phyloP scores from a whole-genome alignment of 2,113 vertebrate species.

The Misgurnus anguillicaudatus region DNA sequence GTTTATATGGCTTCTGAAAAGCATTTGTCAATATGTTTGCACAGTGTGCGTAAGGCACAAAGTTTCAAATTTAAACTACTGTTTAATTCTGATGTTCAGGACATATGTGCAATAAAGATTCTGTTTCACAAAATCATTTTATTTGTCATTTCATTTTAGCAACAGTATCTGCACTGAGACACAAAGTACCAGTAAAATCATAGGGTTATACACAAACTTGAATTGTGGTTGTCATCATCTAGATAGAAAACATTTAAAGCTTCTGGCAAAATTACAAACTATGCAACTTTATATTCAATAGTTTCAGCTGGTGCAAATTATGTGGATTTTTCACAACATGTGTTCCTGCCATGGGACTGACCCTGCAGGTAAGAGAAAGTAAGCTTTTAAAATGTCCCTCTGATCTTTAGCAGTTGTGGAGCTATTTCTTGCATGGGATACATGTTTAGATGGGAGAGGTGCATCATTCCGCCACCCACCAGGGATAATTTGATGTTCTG shows the following conservation, averaged over 20 bases:
- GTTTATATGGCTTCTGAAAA: too few relatives aligned
- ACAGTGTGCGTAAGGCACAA: too few relatives aligned
- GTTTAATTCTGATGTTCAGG: neutral
- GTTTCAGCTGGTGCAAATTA: neutral
- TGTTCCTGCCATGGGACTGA: neutral
- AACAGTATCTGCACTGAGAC: neutral
- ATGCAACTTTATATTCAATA: neutral
- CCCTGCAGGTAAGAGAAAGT: neutral
- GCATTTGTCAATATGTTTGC: too few relatives aligned
- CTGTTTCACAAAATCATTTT: neutral
- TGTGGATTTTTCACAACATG: neutral
- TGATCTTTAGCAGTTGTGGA: neutral
- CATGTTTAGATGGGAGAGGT: neutral
- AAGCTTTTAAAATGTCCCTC: neutral
- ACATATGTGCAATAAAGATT: neutral
- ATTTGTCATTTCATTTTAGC: neutral
- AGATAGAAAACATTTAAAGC: neutral
- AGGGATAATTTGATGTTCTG: conserved; percentile 9
- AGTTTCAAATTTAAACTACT: too few relatives aligned
- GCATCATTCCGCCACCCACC: neutral
- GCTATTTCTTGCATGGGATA: neutral
- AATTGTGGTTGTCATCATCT: neutral
- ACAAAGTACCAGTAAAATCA: neutral
- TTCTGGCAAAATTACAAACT: neutral
- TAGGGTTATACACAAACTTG: neutral